These are phyloP conservation scores for Thunnus albacares DNA, from an alignment of 2,797 vertebrate species.

Conservation along the genomic window DNA sequence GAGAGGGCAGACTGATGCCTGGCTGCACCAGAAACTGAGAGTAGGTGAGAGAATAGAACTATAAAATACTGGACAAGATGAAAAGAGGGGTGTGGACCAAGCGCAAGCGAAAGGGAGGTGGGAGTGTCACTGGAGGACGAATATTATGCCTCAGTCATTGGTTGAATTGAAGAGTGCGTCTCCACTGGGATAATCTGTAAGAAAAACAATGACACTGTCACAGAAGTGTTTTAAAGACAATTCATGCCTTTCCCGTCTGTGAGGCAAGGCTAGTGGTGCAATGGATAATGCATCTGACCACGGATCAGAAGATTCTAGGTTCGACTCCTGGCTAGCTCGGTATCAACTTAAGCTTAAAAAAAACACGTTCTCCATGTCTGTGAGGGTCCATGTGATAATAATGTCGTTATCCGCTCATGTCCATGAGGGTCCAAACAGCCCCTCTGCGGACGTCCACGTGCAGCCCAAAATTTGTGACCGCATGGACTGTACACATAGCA, in stretches of 20 bases:
- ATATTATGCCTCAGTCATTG: constrained; percentile 23
- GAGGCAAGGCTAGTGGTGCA: constrained; percentile 45
- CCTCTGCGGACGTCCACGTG: too few relatives aligned
- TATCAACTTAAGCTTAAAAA: too few relatives aligned
- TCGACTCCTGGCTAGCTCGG: constrained; percentile 10
- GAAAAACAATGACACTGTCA: constrained; percentile 38
- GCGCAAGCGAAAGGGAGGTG: not conserved
- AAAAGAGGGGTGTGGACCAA: not conserved
- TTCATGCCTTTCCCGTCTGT: too few relatives aligned
- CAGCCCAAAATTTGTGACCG: too few relatives aligned
- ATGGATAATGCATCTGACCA: constrained; percentile 58
- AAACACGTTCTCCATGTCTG: too few relatives aligned
- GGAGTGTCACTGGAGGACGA: constrained; percentile 15
- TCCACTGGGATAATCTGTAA: constrained; percentile 44
- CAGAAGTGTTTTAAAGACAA: not conserved
- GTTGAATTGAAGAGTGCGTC: constrained; percentile 14
- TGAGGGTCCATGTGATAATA: too few relatives aligned
- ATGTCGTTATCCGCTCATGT: too few relatives aligned
- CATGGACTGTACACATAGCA: too few relatives aligned
- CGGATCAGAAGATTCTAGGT: constrained; percentile 55
- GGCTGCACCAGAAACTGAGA: constrained; percentile 2
- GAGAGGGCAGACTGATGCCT: not conserved
- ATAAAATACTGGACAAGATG: not conserved
- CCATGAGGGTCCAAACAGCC: too few relatives aligned
- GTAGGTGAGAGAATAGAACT: not conserved